These are phyloP conservation scores for Sebastes minor DNA, from an alignment of 2,797 vertebrate genomes.

Conservation along the genomic window DNA sequence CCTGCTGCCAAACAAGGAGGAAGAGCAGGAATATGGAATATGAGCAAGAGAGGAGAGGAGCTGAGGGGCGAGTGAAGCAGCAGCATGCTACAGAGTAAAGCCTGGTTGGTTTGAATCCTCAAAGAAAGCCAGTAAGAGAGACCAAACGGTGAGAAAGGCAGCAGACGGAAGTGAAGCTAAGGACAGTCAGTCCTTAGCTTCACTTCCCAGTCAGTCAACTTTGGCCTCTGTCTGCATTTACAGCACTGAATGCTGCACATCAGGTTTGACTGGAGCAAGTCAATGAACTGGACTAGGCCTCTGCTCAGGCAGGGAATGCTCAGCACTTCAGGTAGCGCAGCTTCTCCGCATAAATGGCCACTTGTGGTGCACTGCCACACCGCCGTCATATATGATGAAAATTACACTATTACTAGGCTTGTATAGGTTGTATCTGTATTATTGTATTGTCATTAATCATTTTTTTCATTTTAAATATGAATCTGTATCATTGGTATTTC, in stretches of 20 bases:
- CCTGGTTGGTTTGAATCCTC: not conserved
- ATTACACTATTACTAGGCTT: not conserved
- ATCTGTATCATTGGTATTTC: not conserved
- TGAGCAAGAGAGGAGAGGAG: not conserved
- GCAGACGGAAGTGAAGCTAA: not conserved
- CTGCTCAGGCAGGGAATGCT: not conserved
- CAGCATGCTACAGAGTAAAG: not conserved
- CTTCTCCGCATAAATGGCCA: not conserved
- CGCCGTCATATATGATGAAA: not conserved
- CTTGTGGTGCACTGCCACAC: not conserved
- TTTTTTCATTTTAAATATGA: not conserved
- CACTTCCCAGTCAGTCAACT: not conserved
- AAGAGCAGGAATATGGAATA: slow-evolving; percentile 3
- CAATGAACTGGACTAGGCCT: not conserved
- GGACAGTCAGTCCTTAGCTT: not conserved
- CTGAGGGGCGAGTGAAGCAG: not conserved
- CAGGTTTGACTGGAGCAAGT: slow-evolving; percentile 28
- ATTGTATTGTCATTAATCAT: not conserved
- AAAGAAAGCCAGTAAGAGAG: not conserved
- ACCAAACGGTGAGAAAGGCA: not conserved
- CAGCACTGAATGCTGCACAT: slow-evolving; percentile 16
- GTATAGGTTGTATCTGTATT: not conserved
- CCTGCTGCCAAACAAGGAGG: slow-evolving; percentile 23
- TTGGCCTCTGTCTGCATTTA: not conserved
- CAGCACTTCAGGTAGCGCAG: not conserved